Conservation (phyloP, 2,888 invertebrate species). For the Tenthredo notha region DNA sequence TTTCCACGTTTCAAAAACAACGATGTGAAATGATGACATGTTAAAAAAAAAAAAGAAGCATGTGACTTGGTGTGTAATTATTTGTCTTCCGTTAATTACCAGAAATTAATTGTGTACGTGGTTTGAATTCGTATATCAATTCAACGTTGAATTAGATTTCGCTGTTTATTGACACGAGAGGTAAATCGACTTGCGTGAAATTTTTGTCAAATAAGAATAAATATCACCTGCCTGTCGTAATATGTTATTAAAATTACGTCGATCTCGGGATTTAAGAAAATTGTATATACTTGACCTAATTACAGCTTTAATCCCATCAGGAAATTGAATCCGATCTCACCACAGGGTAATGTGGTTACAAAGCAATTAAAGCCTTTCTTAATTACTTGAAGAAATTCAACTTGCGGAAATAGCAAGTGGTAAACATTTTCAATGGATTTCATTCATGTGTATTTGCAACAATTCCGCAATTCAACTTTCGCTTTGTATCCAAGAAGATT, state of each 20-base stretch:
- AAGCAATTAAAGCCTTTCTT: slow-evolving; percentile 12
- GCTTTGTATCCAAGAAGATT: background rate
- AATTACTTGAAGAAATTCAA: slow-evolving; percentile 18
- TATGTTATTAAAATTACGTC: background rate
- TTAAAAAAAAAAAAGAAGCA: background rate
- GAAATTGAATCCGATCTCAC: slow-evolving; percentile 22
- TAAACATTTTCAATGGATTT: slow-evolving; percentile 1
- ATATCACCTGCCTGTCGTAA: background rate
- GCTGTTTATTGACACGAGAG: background rate
- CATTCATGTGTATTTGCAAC: background rate
- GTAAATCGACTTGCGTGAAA: too few species aligned
- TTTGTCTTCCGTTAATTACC: slow-evolving; percentile 4
- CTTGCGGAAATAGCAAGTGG: background rate
- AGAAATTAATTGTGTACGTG: background rate
- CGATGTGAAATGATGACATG: slow-evolving; percentile 9
- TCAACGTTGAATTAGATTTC: background rate
- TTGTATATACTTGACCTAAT: slow-evolving; percentile 11
- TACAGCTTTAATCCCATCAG: slow-evolving; percentile 1
- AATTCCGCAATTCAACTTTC: slow-evolving; percentile 8
- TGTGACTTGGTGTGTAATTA: slow-evolving; percentile 6
- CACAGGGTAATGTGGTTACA: slow-evolving; percentile 17
- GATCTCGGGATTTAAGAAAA: background rate
- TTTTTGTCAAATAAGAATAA: background rate
- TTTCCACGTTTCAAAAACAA: background rate
- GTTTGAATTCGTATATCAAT: background rate